Conservation (phyloP, 2,113 vertebrate species). For the Hepsetus odoe region DNA sequence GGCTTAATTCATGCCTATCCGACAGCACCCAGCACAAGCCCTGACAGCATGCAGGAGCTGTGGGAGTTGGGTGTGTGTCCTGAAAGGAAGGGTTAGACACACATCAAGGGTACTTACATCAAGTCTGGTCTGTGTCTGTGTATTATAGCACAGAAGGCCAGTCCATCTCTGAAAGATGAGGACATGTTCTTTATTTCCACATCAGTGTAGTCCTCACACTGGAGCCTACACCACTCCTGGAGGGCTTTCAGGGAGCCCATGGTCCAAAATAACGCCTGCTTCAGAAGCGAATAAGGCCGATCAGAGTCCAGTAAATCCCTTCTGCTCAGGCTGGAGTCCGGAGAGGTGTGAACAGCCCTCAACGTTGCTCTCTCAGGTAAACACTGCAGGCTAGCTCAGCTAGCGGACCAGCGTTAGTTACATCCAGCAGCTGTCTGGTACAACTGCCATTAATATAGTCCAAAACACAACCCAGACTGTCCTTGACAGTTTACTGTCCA, state of each 20-base stretch:
- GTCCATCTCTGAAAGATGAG: slow-evolving; percentile 90
- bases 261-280: not conserved
- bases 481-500: not conserved
- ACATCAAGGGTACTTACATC: slow-evolving; percentile 83
- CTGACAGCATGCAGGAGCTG: not conserved
- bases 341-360: not conserved
- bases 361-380: not conserved
- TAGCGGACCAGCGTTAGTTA: not conserved
- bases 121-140: slow-evolving; percentile 91
- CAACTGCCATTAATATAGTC: not conserved
- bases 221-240: slow-evolving; percentile 91
- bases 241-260: slow-evolving; percentile 89
- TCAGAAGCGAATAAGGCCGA: not conserved
- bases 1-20: not conserved
- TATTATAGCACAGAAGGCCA: slow-evolving; percentile 96
- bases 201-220: slow-evolving; percentile 84
- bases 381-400: not conserved
- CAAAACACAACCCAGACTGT: not conserved
- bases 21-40: too few species aligned
- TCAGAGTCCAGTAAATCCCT: not conserved
- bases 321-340: not conserved
- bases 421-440: not conserved
- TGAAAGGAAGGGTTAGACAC: not conserved
- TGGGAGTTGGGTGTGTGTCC: not conserved
- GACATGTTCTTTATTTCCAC: slow-evolving; percentile 92